These are phyloP conservation scores for Ostrea denselamellosa DNA, from an alignment of 1,140 invertebrate genomes.

Conservation along the genomic window DNA sequence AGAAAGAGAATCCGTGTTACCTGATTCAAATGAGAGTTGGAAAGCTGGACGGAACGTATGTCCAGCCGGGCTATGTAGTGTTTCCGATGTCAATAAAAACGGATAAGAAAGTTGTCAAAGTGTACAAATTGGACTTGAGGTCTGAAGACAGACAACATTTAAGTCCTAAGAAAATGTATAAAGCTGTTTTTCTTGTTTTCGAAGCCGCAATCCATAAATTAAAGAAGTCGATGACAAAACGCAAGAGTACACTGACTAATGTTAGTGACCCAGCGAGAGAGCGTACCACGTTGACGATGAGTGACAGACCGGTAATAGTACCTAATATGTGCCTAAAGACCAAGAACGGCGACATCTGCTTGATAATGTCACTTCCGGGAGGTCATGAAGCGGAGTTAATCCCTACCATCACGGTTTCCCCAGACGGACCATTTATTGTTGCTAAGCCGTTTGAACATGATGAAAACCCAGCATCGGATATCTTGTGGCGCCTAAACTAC, in stretches of 20 bases:
- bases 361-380: conserved; percentile 52
- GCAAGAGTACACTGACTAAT: conserved; percentile 3
- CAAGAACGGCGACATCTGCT: conserved; percentile 52
- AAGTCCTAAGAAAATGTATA: conserved; percentile 60
- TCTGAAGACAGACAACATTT: conserved; percentile 57
- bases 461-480: conserved; percentile 60
- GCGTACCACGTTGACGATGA: background rate
- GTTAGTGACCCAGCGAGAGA: no score
- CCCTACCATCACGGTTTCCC: conserved; percentile 56
- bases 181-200: conserved; percentile 50
- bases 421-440: conserved; percentile 58
- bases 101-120: conserved; percentile 51
- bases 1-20: conserved; percentile 46
- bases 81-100: conserved; percentile 51
- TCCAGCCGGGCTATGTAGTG: conserved; percentile 56
- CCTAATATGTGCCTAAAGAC: conserved; percentile 52
- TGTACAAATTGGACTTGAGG: conserved; percentile 54
- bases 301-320: conserved; percentile 49
- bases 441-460: conserved; percentile 60
- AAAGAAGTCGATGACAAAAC: conserved; percentile 19
- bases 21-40: conserved; percentile 52
- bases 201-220: conserved; percentile 52
- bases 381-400: conserved; percentile 55
- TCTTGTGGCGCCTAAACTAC: conserved; percentile 63
- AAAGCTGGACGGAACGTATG: conserved; percentile 42